A percentile compares a stretch with the other conserved stretches of the same genome.
Conservation (phyloP, 2,797 vertebrate species). For the Ctenopoma multispine region DNA sequence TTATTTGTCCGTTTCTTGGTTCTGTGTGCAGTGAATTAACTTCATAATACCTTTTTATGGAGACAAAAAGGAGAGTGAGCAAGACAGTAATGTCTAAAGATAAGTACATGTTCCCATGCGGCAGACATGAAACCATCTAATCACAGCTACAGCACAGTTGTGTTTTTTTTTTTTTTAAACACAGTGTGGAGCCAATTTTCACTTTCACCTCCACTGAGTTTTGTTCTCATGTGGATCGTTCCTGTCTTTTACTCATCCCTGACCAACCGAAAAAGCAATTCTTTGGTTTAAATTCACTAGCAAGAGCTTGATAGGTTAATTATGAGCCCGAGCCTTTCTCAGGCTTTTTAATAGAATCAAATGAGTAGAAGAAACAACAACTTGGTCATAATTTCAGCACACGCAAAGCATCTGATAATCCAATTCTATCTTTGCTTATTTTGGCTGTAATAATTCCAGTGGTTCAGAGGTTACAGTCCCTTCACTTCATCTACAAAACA, state of each 20-base stretch:
- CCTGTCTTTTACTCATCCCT: constrained; percentile 9
- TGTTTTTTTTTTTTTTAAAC: constrained; percentile 7
- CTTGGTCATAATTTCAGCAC: neutral
- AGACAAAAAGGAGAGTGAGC: neutral
- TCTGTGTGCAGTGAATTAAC: neutral
- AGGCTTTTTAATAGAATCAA: neutral
- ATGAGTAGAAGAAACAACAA: neutral
- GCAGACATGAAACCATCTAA: constrained; percentile 2
- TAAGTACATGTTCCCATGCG: constrained; percentile 1
- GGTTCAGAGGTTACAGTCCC: neutral
- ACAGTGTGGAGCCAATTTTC: constrained; percentile 50
- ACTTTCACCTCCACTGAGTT: constrained; percentile 23
- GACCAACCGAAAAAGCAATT: constrained; percentile 10
- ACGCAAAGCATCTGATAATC: too few relatives aligned
- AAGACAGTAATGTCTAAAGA: neutral
- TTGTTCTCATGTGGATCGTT: constrained; percentile 17
- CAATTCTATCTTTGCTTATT: neutral
- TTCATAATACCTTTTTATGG: too few relatives aligned
- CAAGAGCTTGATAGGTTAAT: constrained; percentile 1
- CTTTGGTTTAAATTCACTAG: constrained; percentile 25
- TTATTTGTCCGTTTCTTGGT: too few relatives aligned
- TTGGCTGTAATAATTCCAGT: neutral
- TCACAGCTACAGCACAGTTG: neutral
- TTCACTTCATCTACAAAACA: too few relatives aligned
- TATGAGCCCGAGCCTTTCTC: constrained; percentile 10